Conservation (phyloP, 2,888 invertebrate genomes). For the Acronicta aceris region DNA sequence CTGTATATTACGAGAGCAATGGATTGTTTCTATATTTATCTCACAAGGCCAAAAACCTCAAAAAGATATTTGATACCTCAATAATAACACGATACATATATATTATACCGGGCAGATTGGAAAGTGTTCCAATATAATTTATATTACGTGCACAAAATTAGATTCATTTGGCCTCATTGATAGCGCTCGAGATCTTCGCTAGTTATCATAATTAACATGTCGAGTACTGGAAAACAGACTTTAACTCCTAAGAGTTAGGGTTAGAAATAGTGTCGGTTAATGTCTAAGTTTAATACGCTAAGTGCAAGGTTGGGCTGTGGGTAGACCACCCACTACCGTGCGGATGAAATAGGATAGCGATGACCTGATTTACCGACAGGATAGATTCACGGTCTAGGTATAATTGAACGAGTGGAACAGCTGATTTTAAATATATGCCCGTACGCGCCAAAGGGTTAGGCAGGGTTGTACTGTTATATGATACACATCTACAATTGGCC, state of each 20-base stretch:
- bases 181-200: conserved; percentile 17
- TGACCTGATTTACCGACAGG: conserved; percentile 34
- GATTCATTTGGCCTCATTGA: conserved; percentile 48
- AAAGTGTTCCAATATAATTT: conserved; percentile 31
- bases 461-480: too few relatives aligned
- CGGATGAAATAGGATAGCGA: conserved; percentile 30
- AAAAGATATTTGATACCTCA: conserved; percentile 28
- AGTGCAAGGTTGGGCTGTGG: conserved; percentile 50
- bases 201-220: conserved; percentile 24
- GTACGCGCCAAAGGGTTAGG: too few relatives aligned
- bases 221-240: conserved; percentile 8
- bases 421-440: too few relatives aligned
- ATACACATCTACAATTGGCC: too few relatives aligned
- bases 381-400: conserved; percentile 36
- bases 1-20: too few relatives aligned
- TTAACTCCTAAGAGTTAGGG: conserved; percentile 14
- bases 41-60: too few relatives aligned
- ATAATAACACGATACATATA: conserved; percentile 8
- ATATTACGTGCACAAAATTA: conserved; percentile 46
- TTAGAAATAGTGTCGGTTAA: conserved; percentile 6
- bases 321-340: conserved; percentile 42
- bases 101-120: neutral
- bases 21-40: too few relatives aligned
- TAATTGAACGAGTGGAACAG: neutral
- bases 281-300: conserved; percentile 15